These are phyloP conservation scores for Sphaerophoria rueppellii DNA, from an alignment of 2,888 invertebrate species.

Conservation along the genomic window DNA sequence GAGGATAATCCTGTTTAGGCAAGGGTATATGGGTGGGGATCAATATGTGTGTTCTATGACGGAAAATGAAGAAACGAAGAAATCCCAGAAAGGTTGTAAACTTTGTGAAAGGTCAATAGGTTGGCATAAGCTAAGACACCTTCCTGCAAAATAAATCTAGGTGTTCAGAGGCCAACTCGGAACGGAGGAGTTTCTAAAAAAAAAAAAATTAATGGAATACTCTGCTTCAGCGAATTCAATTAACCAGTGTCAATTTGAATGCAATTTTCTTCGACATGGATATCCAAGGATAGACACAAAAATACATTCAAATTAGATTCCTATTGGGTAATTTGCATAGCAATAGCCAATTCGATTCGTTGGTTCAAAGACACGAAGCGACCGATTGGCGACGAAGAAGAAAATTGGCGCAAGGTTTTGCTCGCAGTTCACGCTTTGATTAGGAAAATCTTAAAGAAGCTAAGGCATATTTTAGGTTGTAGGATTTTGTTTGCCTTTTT, in stretches of 20 bases:
- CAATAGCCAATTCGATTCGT: constrained; percentile 66
- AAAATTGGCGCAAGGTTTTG: constrained; percentile 26
- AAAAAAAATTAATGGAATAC: constrained; percentile 22
- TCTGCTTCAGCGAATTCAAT: constrained; percentile 66
- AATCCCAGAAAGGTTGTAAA: constrained; percentile 58
- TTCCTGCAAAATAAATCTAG: constrained; percentile 18
- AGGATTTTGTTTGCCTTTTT: not conserved
- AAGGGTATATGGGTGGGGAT: not conserved
- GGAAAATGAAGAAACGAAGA: not conserved
- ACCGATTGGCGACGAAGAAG: constrained; percentile 1
- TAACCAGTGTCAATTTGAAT: constrained; percentile 58
- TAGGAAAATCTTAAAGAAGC: constrained; percentile 12
- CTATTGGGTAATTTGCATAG: constrained; percentile 64
- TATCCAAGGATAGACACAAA: constrained; percentile 31
- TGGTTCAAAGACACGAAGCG: constrained; percentile 46
- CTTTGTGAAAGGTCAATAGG: constrained; percentile 51
- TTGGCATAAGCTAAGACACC: not conserved
- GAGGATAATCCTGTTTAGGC: constrained; percentile 14
- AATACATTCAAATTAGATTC: constrained; percentile 58
- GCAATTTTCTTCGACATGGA: constrained; percentile 35
- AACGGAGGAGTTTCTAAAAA: not conserved
- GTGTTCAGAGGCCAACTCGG: not conserved
- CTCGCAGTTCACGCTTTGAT: constrained; percentile 21
- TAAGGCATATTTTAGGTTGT: not conserved
- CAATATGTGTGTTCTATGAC: not conserved